Conservation (phyloP, 2,113 vertebrate species). For the Noctilio leporinus region DNA sequence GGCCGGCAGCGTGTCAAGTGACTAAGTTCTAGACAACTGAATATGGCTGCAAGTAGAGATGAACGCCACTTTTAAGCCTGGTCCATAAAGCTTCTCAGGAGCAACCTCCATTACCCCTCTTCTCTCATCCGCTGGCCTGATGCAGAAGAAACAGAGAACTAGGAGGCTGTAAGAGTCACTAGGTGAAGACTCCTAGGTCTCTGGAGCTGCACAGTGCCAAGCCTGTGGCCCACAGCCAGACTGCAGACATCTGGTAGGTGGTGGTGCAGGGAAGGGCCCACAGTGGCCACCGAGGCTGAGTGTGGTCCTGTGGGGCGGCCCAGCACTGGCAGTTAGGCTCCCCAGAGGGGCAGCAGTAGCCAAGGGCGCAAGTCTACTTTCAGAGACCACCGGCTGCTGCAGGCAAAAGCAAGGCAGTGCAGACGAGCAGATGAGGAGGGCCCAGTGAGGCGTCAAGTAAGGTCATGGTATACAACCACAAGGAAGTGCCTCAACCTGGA, state of each 20-base stretch:
- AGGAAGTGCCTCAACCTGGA: background rate
- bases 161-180: background rate
- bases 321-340: no score
- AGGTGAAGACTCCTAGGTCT: background rate
- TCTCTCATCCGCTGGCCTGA: background rate
- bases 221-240: no score
- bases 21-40: background rate
- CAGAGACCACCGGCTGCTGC: background rate
- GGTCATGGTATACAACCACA: background rate
- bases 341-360: background rate
- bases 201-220: background rate
- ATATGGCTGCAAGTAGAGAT: background rate
- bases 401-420: background rate
- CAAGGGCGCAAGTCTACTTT: no score
- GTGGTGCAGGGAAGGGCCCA: no score
- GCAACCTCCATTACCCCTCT: background rate
- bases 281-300: no score
- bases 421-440: background rate
- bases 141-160: background rate
- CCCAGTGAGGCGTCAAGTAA: background rate
- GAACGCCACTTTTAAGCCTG: background rate
- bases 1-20: background rate
- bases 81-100: background rate
- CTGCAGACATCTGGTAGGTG: no score
- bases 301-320: no score